These are phyloP conservation scores for Athene cunicularia DNA, from an alignment of 2,113 vertebrate genomes.

Conservation along the genomic window DNA sequence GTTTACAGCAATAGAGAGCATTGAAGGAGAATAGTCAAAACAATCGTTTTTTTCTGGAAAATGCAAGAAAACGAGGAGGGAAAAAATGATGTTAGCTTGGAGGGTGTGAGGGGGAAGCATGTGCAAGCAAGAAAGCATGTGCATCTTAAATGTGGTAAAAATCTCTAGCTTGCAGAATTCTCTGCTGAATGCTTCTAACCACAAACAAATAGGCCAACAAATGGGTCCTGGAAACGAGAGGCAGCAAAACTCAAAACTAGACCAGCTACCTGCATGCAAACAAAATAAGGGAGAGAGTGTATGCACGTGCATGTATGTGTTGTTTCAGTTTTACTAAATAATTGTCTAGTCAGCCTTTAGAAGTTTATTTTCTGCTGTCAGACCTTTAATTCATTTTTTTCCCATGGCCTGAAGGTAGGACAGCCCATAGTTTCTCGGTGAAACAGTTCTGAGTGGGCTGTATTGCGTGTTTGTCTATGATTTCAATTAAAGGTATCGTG, in stretches of 20 bases:
- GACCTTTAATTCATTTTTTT: neutral
- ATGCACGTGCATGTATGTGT: fast-evolving
- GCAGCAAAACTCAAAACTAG: neutral
- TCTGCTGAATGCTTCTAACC: neutral
- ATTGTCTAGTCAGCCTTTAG: neutral
- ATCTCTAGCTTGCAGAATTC: neutral
- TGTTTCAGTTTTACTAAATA: neutral
- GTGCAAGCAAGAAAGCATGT: neutral
- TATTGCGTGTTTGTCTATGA: neutral
- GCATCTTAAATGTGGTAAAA: neutral
- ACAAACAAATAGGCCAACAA: neutral
- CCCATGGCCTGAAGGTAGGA: neutral
- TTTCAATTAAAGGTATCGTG: neutral
- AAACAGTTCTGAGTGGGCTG: neutral
- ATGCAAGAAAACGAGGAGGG: fast-evolving
- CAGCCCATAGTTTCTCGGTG: neutral
- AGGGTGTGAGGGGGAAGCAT: neutral
- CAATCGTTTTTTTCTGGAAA: neutral
- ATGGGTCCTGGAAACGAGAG: neutral
- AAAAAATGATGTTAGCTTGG: neutral
- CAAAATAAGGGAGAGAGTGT: neutral
- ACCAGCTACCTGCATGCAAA: neutral
- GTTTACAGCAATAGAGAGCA: neutral
- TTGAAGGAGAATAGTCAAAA: neutral
- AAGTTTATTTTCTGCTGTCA: neutral